These are phyloP conservation scores for Sturnus vulgaris DNA, from an alignment of 2,113 vertebrate genomes.

Conservation along the genomic window DNA sequence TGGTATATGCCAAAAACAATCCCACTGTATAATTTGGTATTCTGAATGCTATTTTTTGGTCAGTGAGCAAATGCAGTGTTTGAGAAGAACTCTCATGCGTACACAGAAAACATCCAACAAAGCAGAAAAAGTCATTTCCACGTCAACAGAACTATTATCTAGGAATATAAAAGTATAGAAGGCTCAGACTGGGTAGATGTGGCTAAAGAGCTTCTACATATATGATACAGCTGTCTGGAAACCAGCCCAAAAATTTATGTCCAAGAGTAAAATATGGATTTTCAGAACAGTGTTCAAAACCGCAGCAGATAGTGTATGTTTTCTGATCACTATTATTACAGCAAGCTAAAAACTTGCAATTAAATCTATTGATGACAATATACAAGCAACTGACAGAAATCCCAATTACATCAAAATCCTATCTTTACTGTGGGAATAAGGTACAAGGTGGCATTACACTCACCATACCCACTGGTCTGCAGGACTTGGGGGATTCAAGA, in stretches of 20 bases:
- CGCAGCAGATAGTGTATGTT: neutral
- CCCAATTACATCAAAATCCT: neutral
- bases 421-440: neutral
- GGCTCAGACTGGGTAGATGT: neutral
- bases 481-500: neutral
- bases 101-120: conserved; percentile 54
- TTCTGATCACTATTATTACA: neutral
- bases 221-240: conserved; percentile 1
- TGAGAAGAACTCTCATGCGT: conserved; percentile 44
- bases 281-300: neutral
- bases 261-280: neutral
- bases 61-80: conserved; percentile 69
- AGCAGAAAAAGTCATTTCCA: conserved; percentile 63
- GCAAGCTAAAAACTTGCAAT: neutral
- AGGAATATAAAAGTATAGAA: conserved; percentile 6
- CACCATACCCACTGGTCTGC: neutral
- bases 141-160: conserved; percentile 57
- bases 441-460: neutral
- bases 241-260: neutral
- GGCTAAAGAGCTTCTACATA: neutral
- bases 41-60: conserved; percentile 62
- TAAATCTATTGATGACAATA: neutral
- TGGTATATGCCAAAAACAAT: conserved; percentile 26
- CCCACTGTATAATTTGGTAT: conserved; percentile 51
- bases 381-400: neutral